Evolutionary conservation across 1,140 invertebrate genomes (phyloP), one percentile per base, ranked within the genome.

Genomic region (Batillaria attramentaria): DNA sequence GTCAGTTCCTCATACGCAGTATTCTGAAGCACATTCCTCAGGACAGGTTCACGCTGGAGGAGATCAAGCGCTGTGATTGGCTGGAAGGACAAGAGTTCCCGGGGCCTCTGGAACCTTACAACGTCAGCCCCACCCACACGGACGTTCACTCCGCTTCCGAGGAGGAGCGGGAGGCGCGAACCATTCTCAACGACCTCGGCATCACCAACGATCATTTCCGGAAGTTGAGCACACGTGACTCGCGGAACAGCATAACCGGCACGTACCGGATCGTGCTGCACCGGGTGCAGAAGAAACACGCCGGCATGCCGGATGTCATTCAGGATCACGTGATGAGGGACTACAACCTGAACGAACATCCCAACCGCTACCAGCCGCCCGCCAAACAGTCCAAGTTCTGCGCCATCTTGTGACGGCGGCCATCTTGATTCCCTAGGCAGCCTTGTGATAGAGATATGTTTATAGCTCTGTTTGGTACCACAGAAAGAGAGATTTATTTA

Each of bases 251-350:
- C 77, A 87, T 94, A 35, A 92, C 93, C 13, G 94, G 93, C 2
- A 92, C 93, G 20, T 94, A 94, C 84, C 87, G 94, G 65, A 94
- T 94, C 66, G 85, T 94, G 13, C 84, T 93, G 37, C 93, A 94
- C 82, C 86, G 91, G 54, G 83, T 93, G 5, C 91, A 92, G 79
- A 91, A 90, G 74, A 85, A 86, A 73, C 82, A 84, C 54, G 81
- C 83, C 28, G 87, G 87, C 4, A 50, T 86, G 43, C 69, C 72
- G 13, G 87, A 88, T 72, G 20, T 76, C 10, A 66, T 39, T 2
- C 41, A 41, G 33, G 76, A 79, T 41, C 28, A 54, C 1, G 43
- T 73, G 8, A 24, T 39, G 28, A 73, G 60, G 41, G 69, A 77
- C 37, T 62, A 70, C 31, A 42, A 65, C 35, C 41, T 77, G 72